Percentiles rank a stretch among this genome's conserved stretches.
Conservation (phyloP, 2,797 vertebrate species). For the Megaceryle alcyon region DNA sequence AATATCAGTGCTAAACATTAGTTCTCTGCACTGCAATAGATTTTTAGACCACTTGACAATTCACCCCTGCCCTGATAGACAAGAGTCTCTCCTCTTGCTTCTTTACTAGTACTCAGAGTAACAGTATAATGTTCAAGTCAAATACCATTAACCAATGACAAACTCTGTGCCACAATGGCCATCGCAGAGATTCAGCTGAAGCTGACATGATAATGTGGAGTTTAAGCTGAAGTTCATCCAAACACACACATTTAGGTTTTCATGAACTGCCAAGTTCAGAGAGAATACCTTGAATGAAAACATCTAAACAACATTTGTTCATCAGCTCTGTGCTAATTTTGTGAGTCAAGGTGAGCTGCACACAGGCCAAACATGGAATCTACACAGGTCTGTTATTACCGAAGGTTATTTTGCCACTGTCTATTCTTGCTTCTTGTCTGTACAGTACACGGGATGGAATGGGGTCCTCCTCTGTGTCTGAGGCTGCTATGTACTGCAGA, state of each 20-base stretch:
- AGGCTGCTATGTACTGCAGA: not conserved
- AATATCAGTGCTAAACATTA: not conserved
- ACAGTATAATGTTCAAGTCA: not conserved
- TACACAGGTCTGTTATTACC: not conserved
- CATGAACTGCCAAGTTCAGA: not conserved
- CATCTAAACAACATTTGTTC: not conserved
- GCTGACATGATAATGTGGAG: rapidly evolving
- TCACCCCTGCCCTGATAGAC: not conserved
- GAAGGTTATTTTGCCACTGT: rapidly evolving
- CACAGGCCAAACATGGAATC: not conserved
- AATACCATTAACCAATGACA: not conserved
- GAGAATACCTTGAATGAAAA: not conserved
- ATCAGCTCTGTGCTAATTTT: not conserved
- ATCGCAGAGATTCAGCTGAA: not conserved
- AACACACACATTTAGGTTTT: not conserved
- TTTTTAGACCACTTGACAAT: not conserved
- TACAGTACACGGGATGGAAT: not conserved
- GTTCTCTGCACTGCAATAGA: not conserved
- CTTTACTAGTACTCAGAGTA: not conserved
- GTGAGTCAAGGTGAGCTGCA: not conserved
- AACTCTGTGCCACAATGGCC: not conserved
- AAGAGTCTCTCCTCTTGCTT: not conserved
- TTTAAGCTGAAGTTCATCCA: not conserved
- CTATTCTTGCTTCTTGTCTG: not conserved
- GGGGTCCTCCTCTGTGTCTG: not conserved